These are phyloP conservation scores for Leontocebus nigricollis DNA, from an alignment of 2,797 vertebrate genomes.

Conservation along the genomic window DNA sequence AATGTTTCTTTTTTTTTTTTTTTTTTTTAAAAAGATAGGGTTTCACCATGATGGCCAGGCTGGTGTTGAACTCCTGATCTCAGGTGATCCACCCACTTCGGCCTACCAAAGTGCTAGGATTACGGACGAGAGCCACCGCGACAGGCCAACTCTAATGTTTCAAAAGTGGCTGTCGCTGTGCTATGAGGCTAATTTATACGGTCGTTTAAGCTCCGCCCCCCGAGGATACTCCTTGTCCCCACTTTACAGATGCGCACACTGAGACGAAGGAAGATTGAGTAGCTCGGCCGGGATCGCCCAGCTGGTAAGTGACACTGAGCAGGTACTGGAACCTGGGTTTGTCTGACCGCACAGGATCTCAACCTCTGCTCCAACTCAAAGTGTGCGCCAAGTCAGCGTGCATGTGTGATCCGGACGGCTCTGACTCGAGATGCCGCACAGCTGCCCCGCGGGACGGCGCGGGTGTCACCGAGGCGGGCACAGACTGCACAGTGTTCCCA, in stretches of 20 bases:
- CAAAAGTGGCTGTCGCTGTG: background rate
- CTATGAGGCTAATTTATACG: background rate
- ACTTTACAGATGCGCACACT: constrained; percentile 13
- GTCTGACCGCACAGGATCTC: background rate
- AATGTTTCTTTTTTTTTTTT: background rate
- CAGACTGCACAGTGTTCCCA: background rate
- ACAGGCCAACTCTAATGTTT: background rate
- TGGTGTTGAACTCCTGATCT: too few relatives aligned
- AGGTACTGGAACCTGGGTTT: background rate
- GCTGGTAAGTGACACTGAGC: background rate
- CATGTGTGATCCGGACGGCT: background rate
- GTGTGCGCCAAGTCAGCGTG: background rate
- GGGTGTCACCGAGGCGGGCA: background rate
- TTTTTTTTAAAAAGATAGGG: too few relatives aligned
- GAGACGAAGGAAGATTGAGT: background rate
- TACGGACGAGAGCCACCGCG: too few relatives aligned
- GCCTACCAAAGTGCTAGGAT: too few relatives aligned
- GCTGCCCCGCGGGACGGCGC: background rate
- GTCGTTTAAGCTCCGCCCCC: background rate
- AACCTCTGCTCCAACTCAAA: background rate
- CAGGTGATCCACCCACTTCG: too few relatives aligned
- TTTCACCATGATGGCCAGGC: too few relatives aligned
- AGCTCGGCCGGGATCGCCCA: background rate
- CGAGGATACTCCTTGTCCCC: background rate
- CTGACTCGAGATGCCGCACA: background rate